Base-by-base conservation (phyloP, 2,797 vertebrate genomes). In the Capromys pilorides region DNA sequence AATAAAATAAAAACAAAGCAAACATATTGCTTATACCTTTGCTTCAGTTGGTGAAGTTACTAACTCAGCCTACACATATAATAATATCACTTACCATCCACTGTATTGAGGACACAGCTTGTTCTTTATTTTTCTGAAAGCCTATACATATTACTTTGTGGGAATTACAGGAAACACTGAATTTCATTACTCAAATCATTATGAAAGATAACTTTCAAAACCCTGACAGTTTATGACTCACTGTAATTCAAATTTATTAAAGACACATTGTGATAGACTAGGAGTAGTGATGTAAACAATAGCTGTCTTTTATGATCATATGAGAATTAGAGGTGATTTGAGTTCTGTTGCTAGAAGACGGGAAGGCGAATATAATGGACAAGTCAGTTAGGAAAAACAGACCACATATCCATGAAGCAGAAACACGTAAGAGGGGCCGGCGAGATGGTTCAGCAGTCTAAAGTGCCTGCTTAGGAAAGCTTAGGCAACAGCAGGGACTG, bases 161-260 rank as follows among this genome's bases (percentile, higher is more conserved):
- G 57, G 7, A 31, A 69, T n/a, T 87, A n/a, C 81, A 95, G 92
- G 94, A 96, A 96, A 95, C 93, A 78, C 77, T 16, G 4, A 85
- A 92, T 95, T 95, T 96, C 90, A 89, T 67, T 93, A 75, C 36
- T 93, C 92, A 88, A 86, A 31, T 89, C 91, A 71, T 86, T 85
- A 93, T 82, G 73, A 96, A 96, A 92, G 69, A 80, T 78, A 78
- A 59, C 81, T 75, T 94, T 96, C 71, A 93, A 94, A 95, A 84
- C 64, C 62, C 61, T 85, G 51, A 41, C 71, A 90, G 67, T 69
- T 78, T 89, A 28, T 95, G 89, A 97, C 54, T 90, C 83, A 94
- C 9, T 91, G 16, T 87, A 95, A 96, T 31, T 83, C 9, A 77
- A 87, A 33, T 80, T 95, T 92, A 90, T 94, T 83, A n/a, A 88